Conservation (phyloP, 2,113 vertebrate species). For the Panthera uncia region DNA sequence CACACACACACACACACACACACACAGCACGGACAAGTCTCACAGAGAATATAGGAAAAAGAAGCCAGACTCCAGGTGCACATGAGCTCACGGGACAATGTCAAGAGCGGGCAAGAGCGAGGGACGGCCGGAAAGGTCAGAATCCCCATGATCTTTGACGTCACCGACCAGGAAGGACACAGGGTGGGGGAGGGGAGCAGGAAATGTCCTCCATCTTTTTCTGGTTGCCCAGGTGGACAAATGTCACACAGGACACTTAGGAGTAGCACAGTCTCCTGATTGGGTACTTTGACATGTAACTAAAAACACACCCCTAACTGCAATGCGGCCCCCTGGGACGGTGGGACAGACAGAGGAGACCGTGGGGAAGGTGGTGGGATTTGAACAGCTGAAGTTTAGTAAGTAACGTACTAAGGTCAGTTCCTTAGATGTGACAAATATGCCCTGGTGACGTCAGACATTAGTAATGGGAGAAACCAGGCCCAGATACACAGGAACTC, state of each 20-base stretch:
- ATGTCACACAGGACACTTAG: rapidly evolving
- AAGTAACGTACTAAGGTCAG: rapidly evolving
- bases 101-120: background rate
- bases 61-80: background rate
- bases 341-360: background rate
- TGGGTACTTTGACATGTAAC: no score
- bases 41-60: background rate
- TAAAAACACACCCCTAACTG: background rate
- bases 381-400: no score
- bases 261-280: background rate
- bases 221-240: background rate
- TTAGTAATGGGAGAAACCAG: background rate
- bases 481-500: background rate
- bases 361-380: background rate
- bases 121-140: no score
- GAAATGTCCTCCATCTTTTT: background rate
- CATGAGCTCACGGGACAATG: rapidly evolving
- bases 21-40: rapidly evolving
- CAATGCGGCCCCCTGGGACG: background rate
- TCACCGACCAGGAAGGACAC: background rate
- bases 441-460: rapidly evolving
- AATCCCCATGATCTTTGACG: background rate
- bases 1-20: rapidly evolving
- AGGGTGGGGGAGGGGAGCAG: background rate
- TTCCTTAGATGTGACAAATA: background rate